phyloP scores from a whole-genome alignment of 2,888 invertebrate genomes.

The Campaea margaritaria region DNA sequence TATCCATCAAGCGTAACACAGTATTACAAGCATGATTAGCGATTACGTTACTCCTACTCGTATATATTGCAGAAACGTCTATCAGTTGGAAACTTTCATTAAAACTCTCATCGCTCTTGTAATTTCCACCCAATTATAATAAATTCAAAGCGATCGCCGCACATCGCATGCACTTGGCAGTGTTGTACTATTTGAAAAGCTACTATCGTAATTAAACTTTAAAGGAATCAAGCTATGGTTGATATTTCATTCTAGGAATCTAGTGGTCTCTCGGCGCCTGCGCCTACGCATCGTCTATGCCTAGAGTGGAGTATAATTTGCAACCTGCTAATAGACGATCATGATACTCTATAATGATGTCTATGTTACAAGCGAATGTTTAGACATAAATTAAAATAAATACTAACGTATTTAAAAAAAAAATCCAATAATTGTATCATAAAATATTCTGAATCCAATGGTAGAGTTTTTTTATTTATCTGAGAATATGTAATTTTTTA shows the following conservation, averaged over 20 bases:
- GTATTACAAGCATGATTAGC: conserved; percentile 13
- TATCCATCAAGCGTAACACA: conserved; percentile 16
- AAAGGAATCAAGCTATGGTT: background rate
- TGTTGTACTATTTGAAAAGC: background rate
- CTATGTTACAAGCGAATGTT: conserved; percentile 1
- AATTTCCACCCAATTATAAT: conserved; percentile 52
- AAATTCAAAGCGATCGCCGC: conserved; percentile 44
- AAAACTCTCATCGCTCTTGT: conserved; percentile 36
- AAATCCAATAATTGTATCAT: no score
- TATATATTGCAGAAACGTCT: conserved; percentile 21
- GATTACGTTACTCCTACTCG: background rate
- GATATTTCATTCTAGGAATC: background rate
- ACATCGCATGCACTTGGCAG: conserved; percentile 13
- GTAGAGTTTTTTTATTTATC: no score
- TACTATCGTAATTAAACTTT: conserved; percentile 6
- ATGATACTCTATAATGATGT: conserved; percentile 40
- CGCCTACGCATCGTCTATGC: conserved; percentile 64
- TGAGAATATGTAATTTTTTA: no score
- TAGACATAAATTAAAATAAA: no score
- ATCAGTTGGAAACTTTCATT: conserved; percentile 28
- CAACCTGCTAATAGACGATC: conserved; percentile 77
- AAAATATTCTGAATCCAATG: no score
- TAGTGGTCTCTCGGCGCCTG: conserved; percentile 61
- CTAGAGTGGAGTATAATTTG: conserved; percentile 66
- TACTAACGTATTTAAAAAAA: no score